Evolutionary conservation across 2,888 invertebrate species (phyloP).

Genomic region (Mythimna impura): DNA sequence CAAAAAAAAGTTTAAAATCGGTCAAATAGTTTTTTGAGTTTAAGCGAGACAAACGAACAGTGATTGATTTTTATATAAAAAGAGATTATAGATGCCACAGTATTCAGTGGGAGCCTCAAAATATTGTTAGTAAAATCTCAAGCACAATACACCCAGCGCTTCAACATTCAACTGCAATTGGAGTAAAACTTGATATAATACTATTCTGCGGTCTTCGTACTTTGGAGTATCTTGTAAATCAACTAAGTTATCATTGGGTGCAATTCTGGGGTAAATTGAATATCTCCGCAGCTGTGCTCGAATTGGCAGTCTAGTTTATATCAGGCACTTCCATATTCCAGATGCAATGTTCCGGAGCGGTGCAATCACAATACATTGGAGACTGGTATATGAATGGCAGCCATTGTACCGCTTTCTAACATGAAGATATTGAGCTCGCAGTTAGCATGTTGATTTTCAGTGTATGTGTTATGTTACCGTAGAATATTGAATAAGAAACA

Average conservation of each 20-base stretch:
- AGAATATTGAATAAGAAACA: too few species aligned
- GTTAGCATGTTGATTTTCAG: constrained; percentile 1
- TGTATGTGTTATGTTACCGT: background rate
- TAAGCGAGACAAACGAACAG: too few species aligned
- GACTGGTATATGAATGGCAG: constrained; percentile 3
- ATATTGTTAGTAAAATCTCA: background rate
- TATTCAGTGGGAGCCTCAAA: background rate
- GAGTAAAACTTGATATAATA: constrained; percentile 7
- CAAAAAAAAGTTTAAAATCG: too few species aligned
- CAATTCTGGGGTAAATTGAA: constrained; percentile 48
- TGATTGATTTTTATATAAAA: too few species aligned
- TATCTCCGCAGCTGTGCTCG: constrained; percentile 18
- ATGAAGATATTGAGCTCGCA: constrained; percentile 4
- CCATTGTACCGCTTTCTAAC: constrained; percentile 7
- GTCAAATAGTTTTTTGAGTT: too few species aligned
- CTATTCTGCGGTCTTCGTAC: constrained; percentile 17
- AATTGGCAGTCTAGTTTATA: constrained; percentile 29
- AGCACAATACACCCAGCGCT: constrained; percentile 3
- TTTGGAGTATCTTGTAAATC: constrained; percentile 33
- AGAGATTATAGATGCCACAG: too few species aligned
- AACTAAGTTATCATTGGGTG: constrained; percentile 45
- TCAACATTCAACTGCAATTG: constrained; percentile 10
- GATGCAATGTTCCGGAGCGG: constrained; percentile 12
- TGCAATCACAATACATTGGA: constrained; percentile 30
- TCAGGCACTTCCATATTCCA: constrained; percentile 10